Evolutionary conservation across 2,797 vertebrate genomes (phyloP).

Genomic region (Tauraco hartlaubi): DNA sequence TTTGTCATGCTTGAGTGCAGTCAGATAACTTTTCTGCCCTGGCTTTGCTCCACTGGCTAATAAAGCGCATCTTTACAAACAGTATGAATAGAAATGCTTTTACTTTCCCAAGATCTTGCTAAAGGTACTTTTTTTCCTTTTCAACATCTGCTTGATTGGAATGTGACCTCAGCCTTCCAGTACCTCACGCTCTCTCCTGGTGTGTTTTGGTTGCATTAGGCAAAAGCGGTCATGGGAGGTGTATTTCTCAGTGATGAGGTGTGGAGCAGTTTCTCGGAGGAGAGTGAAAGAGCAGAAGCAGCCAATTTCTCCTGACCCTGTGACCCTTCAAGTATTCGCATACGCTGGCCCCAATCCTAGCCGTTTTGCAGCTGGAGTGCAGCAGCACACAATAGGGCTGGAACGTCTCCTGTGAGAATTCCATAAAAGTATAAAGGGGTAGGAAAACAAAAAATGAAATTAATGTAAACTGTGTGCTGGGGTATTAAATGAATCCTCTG

Average conservation of each 20-base stretch:
- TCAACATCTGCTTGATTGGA: slow-evolving; percentile 50
- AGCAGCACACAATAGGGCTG: slow-evolving; percentile 62
- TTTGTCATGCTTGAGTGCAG: not conserved
- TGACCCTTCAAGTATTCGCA: slow-evolving; percentile 66
- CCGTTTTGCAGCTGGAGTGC: slow-evolving; percentile 75
- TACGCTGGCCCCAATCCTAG: slow-evolving; percentile 69
- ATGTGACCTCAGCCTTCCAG: slow-evolving; percentile 64
- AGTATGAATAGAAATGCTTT: not conserved
- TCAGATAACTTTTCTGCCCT: not conserved
- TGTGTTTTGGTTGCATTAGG: slow-evolving; percentile 53
- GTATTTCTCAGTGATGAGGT: slow-evolving; percentile 74
- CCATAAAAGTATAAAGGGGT: slow-evolving; percentile 67
- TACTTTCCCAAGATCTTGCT: slow-evolving; percentile 11
- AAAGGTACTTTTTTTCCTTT: not conserved
- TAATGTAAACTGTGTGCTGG: slow-evolving; percentile 63
- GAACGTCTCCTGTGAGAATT: slow-evolving; percentile 68
- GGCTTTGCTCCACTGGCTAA: not conserved
- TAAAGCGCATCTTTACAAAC: not conserved
- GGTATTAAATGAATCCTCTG: slow-evolving; percentile 73
- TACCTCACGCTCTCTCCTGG: slow-evolving; percentile 14
- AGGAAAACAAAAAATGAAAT: slow-evolving; percentile 76
- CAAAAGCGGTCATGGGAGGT: slow-evolving; percentile 29
- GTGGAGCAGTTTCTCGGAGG: slow-evolving; percentile 62
- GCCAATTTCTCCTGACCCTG: slow-evolving; percentile 67
- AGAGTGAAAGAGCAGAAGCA: slow-evolving; percentile 69